Evolutionary conservation across 2,797 vertebrate species (phyloP).

Genomic region (Pseudocheirus occidentalis): DNA sequence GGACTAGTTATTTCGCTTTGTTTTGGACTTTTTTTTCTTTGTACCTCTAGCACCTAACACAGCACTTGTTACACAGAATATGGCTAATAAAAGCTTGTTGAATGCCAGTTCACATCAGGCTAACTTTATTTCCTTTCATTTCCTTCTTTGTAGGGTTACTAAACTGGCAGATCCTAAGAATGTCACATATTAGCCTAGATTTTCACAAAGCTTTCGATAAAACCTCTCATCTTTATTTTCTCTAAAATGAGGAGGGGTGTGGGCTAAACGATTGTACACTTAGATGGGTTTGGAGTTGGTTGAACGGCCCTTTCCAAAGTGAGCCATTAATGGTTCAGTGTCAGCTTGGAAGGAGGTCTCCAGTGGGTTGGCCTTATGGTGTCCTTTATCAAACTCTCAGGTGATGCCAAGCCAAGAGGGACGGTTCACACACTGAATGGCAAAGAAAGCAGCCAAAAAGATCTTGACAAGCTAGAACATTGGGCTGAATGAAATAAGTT

Average conservation of each 20-base stretch:
- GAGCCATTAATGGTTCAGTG: neutral
- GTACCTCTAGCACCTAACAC: neutral
- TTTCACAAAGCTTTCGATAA: neutral
- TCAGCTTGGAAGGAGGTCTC: neutral
- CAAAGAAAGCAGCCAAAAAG: neutral
- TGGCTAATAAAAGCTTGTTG: neutral
- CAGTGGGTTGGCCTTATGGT: neutral
- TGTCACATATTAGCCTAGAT: neutral
- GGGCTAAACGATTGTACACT: neutral
- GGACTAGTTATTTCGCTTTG: neutral
- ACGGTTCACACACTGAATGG: neutral
- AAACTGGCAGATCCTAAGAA: neutral
- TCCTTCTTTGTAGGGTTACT: neutral
- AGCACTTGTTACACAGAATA: neutral
- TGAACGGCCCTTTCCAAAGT: neutral
- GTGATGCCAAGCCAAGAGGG: neutral
- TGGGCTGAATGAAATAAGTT: neutral
- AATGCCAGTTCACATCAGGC: neutral
- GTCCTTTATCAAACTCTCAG: neutral
- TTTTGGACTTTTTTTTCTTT: neutral
- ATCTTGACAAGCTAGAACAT: neutral
- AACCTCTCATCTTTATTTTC: neutral
- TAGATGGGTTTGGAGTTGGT: neutral
- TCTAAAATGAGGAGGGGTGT: neutral
- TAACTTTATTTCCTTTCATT: neutral